phyloP scores from a whole-genome alignment of 1,140 invertebrate genomes.

The Oedothorax gibbosus region DNA sequence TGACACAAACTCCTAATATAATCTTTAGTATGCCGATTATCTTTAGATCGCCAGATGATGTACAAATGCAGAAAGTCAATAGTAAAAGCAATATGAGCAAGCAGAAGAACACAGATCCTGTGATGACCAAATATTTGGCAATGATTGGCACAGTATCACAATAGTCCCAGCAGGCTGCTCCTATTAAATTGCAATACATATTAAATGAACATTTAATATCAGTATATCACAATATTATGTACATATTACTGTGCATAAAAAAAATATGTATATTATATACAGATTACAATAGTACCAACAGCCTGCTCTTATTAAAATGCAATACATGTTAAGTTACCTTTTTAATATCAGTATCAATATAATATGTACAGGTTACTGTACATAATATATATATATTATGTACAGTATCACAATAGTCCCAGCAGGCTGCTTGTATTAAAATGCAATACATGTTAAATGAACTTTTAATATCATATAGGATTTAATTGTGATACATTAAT shows the following conservation, averaged over 20 bases:
- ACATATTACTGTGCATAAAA: background rate
- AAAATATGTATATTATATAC: background rate
- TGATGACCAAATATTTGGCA: conserved; percentile 50
- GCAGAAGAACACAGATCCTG: conserved; percentile 52
- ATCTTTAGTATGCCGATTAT: conserved; percentile 40
- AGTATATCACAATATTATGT: background rate
- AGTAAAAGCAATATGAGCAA: conserved; percentile 46
- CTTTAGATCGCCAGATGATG: conserved; percentile 52
- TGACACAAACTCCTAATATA: conserved; percentile 28
- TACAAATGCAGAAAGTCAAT: conserved; percentile 51
- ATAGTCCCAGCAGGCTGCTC: conserved; percentile 58
- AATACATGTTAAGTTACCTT: background rate
- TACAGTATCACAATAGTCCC: conserved; percentile 54
- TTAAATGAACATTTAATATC: background rate
- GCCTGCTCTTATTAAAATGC: conserved; percentile 32
- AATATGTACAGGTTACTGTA: background rate
- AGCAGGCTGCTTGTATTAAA: conserved; percentile 45
- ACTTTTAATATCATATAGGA: too few relatives aligned
- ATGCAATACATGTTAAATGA: background rate
- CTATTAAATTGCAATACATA: background rate
- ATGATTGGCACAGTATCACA: conserved; percentile 51
- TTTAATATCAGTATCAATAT: background rate
- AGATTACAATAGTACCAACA: conserved; percentile 55
- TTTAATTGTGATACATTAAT: too few relatives aligned
- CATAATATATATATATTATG: background rate